Base-by-base conservation (phyloP, 2,113 vertebrate genomes). In the Gadus macrocephalus region DNA sequence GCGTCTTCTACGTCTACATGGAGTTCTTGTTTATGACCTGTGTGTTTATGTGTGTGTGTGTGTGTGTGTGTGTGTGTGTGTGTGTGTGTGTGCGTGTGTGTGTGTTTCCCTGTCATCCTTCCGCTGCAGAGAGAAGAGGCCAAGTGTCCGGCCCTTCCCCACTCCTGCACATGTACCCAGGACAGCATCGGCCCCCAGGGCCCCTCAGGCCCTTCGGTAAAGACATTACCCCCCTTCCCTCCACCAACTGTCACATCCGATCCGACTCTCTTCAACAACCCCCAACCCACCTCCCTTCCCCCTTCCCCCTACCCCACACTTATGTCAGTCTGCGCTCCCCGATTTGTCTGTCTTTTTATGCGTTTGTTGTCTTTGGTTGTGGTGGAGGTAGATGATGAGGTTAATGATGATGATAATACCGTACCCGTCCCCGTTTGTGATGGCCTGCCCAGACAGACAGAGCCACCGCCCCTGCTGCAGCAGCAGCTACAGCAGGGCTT, bases 111-210 rank as follows among this genome's bases (percentile, higher is more conserved):
- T 64, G 19, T 67, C 53, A 60, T 25, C 72, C 35, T 55, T 78
- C 12, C 17, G 60, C 79, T 84, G 28, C 91, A 99, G 97, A 95
- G 97, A 92, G 96, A 97, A 85, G 97, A 99, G 89, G 92, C 93
- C 76, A 99, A 99, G 78, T 99, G 97, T 69, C 97, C 97, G 2
- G 89, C 95, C 75, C 92, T 99, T 80, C 94, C 97, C 53, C 96
- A 99, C 83, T 94, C 97, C 25, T 99, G 97, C 86, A 99, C 96
- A 5, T 99, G 97, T 79, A 93, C 95, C 53, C 96, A 98, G 78
- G 97, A 98, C 84, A 99, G 96, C 11, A 84, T 98, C 25, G 97
- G 97, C 73, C 94, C 97, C 72, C 95, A 92, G 69, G 97, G 97
- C 76, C 96, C 97, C 20, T 90, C 95, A 8, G 97, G 97, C 87